Conservation (phyloP, 2,113 vertebrate species). For the Rhinoptilus africanus region DNA sequence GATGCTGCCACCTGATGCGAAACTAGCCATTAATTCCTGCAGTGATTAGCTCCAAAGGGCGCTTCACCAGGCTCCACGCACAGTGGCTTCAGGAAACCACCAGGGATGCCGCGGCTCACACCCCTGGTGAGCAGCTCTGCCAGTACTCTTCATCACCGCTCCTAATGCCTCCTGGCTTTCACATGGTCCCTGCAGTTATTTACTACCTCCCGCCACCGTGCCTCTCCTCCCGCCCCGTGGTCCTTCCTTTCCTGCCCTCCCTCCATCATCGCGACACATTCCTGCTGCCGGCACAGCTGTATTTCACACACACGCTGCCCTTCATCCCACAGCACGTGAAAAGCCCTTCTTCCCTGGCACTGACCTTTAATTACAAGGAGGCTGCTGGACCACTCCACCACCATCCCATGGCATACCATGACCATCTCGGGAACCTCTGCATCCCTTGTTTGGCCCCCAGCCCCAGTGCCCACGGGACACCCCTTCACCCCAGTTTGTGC, state of each 20-base stretch:
- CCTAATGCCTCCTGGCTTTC: background rate
- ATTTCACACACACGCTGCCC: background rate
- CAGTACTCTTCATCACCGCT: background rate
- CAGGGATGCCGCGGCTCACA: background rate
- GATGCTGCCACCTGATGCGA: background rate
- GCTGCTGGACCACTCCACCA: accelerated
- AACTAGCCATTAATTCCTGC: conserved; percentile 42
- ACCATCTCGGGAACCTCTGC: background rate
- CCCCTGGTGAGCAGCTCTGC: accelerated
- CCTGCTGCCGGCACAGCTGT: accelerated
- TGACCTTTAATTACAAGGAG: background rate
- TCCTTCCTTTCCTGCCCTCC: background rate
- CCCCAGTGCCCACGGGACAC: accelerated
- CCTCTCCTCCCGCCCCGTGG: background rate
- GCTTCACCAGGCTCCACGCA: background rate
- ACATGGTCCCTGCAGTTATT: background rate
- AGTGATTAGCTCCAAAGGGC: background rate
- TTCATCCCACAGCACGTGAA: accelerated
- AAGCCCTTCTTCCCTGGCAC: background rate
- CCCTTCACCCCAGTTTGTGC: background rate
- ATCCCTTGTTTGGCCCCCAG: background rate
- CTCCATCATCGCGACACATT: background rate
- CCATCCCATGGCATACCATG: accelerated
- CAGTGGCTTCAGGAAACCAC: background rate
- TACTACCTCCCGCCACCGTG: background rate